A percentile compares a stretch with the other conserved stretches of the same genome.
Conservation (phyloP, 2,113 vertebrate genomes). For the Zosterops borbonicus region DNA sequence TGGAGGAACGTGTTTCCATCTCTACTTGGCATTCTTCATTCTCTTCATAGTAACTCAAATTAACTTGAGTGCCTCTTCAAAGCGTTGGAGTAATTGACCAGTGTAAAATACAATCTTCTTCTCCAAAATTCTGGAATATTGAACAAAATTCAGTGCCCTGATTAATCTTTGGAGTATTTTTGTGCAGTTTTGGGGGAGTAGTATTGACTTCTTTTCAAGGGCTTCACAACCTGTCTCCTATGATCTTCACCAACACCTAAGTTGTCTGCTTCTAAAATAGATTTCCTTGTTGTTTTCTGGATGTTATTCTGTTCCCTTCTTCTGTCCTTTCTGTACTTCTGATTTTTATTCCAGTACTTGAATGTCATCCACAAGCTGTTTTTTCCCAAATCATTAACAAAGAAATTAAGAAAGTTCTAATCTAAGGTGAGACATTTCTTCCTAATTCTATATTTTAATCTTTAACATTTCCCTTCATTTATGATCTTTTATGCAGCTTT, state of each 20-base stretch:
- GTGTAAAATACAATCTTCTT: background rate
- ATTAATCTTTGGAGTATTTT: background rate
- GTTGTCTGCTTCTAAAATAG: background rate
- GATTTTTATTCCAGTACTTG: background rate
- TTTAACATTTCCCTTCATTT: background rate
- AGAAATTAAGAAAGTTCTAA: background rate
- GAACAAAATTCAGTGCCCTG: accelerated
- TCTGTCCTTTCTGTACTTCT: background rate
- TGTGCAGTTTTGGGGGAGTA: background rate
- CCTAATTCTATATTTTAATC: background rate
- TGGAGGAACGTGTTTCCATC: background rate
- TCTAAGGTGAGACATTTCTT: background rate
- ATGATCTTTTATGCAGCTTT: background rate
- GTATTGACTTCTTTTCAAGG: background rate
- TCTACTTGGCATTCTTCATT: background rate
- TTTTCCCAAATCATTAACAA: background rate
- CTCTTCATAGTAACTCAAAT: background rate
- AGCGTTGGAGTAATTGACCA: background rate
- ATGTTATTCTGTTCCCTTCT: background rate
- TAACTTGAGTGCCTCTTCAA: background rate
- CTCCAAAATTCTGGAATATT: background rate
- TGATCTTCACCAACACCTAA: background rate
- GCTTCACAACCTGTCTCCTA: background rate
- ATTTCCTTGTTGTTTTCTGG: background rate
- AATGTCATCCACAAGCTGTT: background rate